These are phyloP conservation scores for Limnephilus marmoratus DNA, from an alignment of 2,888 invertebrate species.

Conservation along the genomic window DNA sequence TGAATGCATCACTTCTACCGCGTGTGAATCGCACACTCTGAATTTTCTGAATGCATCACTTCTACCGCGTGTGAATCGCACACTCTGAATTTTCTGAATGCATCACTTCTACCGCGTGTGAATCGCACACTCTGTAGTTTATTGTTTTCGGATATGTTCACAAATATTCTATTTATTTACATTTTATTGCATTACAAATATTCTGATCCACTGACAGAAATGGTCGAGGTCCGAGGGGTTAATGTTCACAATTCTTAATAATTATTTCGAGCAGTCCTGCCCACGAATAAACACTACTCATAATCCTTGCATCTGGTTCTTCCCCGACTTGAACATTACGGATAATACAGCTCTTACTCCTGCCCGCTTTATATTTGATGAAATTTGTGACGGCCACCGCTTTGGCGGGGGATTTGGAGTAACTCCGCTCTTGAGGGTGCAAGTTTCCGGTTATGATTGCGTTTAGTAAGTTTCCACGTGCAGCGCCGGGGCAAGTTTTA, in stretches of 20 bases:
- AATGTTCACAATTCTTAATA: not conserved
- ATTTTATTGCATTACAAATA: too few species aligned
- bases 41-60: too few species aligned
- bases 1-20: too few species aligned
- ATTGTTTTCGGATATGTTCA: too few species aligned
- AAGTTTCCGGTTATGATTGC: slow-evolving; percentile 57
- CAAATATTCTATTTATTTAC: too few species aligned
- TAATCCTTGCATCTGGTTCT: not conserved
- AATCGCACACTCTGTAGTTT: too few species aligned
- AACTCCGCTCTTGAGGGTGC: slow-evolving; percentile 37
- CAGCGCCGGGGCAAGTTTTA: not conserved
- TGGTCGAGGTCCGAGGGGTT: not conserved
- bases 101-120: too few species aligned
- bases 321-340: not conserved
- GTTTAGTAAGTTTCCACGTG: slow-evolving; percentile 53
- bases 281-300: not conserved
- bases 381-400: slow-evolving; percentile 63
- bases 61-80: too few species aligned
- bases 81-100: too few species aligned
- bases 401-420: slow-evolving; percentile 53
- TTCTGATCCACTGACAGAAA: too few species aligned
- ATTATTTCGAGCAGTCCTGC: not conserved
- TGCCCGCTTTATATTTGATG: slow-evolving; percentile 62
- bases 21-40: too few species aligned
- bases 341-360: not conserved